Base-by-base conservation (phyloP, 2,888 invertebrate genomes). In the Calliscelio sp. region DNA sequence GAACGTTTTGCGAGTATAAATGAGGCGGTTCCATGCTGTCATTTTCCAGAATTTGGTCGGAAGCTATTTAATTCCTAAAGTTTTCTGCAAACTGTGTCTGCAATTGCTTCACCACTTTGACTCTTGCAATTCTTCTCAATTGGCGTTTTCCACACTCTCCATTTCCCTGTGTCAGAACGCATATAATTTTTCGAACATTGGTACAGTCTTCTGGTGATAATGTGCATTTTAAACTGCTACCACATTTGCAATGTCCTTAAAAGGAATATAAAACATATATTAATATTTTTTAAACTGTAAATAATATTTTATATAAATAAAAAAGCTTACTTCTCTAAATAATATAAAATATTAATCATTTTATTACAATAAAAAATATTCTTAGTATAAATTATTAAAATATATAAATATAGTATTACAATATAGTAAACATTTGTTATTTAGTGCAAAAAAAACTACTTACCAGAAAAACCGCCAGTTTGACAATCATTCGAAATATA, bases 211-310 rank as follows among this genome's bases (percentile, higher is more conserved):
- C 35, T n/a, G 18, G 32, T 7, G 59, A n/a, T n/a, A 80, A 32
- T 5, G 7, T 18, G 28, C 53, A 51, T 0, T 24, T 44, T 7
- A 71, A n/a, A 6, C n/a, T 22, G 25, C 71, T 73, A 5, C 79
- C 79, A 63, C 79, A 71, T 53, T 79, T 63, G 22, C 79, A 79
- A n/a, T 44, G 51, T 32, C 78, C 77, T 78, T 22, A 77, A 57
- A 59, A 61, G 14, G 5, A 25, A 25, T 18, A 25, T 25, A 49
- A 49, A 49, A 11, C 20, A 49, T 49, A 18, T n/a, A 49, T 18
- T 49, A 20, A 11, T 49, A 6, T 49, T 49, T 6, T 7, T 49
- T 18, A 49, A 4, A 7, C 6, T n/a, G 4, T 5, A 14, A 49
- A 49, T 20, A 7, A 49, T 7, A 32, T 32, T 32, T 32, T n/a